Conservation (phyloP, 2,113 vertebrate genomes). For the Solea senegalensis region DNA sequence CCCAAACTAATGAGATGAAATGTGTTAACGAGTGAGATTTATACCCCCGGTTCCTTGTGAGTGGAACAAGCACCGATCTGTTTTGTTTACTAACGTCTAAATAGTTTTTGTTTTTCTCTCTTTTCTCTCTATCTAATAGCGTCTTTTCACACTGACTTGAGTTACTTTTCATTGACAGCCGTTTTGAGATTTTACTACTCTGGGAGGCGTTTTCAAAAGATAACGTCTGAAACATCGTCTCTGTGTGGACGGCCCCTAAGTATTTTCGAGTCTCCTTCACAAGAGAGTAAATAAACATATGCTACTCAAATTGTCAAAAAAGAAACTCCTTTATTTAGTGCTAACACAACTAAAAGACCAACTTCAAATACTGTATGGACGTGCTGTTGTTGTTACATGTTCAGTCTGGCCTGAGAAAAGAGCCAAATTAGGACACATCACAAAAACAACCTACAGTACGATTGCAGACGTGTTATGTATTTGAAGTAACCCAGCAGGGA, state of each 20-base stretch:
- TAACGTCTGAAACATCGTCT: too few relatives aligned
- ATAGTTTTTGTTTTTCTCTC: too few relatives aligned
- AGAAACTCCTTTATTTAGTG: not conserved
- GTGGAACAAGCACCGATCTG: too few relatives aligned
- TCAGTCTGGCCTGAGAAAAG: slow-evolving; percentile 32
- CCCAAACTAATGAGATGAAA: not conserved
- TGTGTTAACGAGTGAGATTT: not conserved
- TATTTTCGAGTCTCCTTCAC: not conserved
- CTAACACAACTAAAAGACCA: not conserved
- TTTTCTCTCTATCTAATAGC: too few relatives aligned
- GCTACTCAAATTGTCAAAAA: slow-evolving; percentile 4
- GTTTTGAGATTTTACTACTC: too few relatives aligned
- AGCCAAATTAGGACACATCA: slow-evolving; percentile 37
- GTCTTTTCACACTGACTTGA: too few relatives aligned
- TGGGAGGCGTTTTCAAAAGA: too few relatives aligned
- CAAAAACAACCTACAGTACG: slow-evolving; percentile 22
- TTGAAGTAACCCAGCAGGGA: slow-evolving; percentile 43
- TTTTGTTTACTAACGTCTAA: too few relatives aligned
- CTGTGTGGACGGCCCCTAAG: too few relatives aligned
- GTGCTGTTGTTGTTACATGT: not conserved
- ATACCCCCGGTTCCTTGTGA: too few relatives aligned
- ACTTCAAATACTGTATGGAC: slow-evolving; percentile 6
- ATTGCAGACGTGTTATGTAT: slow-evolving; percentile 1
- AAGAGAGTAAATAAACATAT: not conserved
- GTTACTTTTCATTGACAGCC: too few relatives aligned